Evolutionary conservation across 2,888 invertebrate species (phyloP).

Genomic region (Ophion obscuratus): DNA sequence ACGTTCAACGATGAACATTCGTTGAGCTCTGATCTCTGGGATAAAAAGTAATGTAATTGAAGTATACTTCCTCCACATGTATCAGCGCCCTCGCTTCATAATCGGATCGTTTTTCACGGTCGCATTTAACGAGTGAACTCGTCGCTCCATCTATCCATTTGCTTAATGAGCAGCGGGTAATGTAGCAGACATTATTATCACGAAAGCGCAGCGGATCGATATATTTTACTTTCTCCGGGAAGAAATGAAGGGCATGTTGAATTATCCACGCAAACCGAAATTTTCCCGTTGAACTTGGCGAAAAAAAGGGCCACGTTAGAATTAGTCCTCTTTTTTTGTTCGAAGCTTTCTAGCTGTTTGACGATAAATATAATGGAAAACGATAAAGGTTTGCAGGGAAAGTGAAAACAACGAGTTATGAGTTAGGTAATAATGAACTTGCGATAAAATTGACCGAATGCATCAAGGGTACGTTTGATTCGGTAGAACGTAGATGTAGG

Average conservation of each 20-base stretch:
- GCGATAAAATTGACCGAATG: not conserved
- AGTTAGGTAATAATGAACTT: no score
- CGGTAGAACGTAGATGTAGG: not conserved
- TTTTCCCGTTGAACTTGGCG: not conserved
- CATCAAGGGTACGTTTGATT: not conserved
- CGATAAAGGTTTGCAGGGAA: not conserved
- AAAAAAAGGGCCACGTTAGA: not conserved
- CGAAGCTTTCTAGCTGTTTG: not conserved
- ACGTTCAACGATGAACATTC: not conserved
- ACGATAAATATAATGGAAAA: not conserved
- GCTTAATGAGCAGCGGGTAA: slow-evolving; percentile 11
- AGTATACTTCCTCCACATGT: not conserved
- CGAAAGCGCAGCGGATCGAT: slow-evolving; percentile 14
- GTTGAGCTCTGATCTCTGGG: not conserved
- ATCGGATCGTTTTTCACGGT: slow-evolving; percentile 2
- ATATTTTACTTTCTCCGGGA: not conserved
- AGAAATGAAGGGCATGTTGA: not conserved
- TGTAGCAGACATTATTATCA: slow-evolving; percentile 14
- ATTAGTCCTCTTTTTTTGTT: not conserved
- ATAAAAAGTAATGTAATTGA: not conserved
- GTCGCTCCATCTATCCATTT: slow-evolving; percentile 6
- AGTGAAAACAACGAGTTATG: not conserved
- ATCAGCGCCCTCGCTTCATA: not conserved
- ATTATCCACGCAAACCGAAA: no score
- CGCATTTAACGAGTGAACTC: not conserved